Evolutionary conservation across 1,140 invertebrate genomes (phyloP).

Genomic region (Eufriesea mexicana): DNA sequence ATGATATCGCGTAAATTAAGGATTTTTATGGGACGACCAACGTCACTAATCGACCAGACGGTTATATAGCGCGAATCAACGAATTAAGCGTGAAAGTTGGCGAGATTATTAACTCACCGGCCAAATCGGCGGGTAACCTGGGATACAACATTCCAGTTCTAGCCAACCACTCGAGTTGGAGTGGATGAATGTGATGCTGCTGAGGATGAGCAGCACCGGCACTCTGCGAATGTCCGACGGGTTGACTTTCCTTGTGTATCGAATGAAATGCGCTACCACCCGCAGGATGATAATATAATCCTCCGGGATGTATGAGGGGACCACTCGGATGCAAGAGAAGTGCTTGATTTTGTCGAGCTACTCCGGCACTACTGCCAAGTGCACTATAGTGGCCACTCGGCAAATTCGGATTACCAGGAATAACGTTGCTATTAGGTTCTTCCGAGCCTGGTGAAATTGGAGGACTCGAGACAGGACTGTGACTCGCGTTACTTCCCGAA

Average conservation of each 20-base stretch:
- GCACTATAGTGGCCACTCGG: constrained; percentile 66
- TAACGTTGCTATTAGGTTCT: constrained; percentile 66
- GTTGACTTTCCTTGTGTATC: constrained; percentile 79
- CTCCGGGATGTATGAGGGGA: constrained; percentile 75
- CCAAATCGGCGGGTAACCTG: constrained; percentile 86
- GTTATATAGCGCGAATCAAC: neutral
- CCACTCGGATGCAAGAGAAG: constrained; percentile 76
- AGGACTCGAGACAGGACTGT: constrained; percentile 77
- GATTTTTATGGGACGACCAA: no score
- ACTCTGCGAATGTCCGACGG: constrained; percentile 74
- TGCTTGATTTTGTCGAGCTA: constrained; percentile 76
- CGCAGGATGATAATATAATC: constrained; percentile 78
- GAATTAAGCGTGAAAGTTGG: neutral
- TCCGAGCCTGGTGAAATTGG: constrained; percentile 80
- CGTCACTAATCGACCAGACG: no score
- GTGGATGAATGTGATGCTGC: constrained; percentile 87
- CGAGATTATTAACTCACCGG: constrained; percentile 77
- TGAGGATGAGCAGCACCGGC: constrained; percentile 72
- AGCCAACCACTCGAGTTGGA: constrained; percentile 92
- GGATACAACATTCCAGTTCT: constrained; percentile 93
- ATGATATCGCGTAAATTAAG: no score
- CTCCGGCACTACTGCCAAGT: constrained; percentile 47
- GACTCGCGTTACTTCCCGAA: constrained; percentile 77
- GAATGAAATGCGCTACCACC: constrained; percentile 80
- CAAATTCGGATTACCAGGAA: constrained; percentile 57